Base-by-base conservation (phyloP, 2,888 invertebrate species). In the Ephialtes manifestator region DNA sequence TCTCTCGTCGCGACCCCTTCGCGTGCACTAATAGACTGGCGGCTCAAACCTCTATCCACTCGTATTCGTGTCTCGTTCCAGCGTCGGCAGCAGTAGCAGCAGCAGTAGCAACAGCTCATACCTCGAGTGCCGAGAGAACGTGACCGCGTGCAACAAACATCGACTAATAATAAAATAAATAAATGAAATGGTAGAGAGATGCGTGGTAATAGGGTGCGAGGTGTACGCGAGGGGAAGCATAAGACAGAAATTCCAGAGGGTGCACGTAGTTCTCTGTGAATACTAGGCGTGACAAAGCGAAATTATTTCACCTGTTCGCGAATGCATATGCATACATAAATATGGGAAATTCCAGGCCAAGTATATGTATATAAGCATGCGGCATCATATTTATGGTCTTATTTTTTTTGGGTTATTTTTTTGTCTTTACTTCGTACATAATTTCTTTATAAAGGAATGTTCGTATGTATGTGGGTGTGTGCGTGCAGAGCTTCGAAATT, bases 281-380 rank as follows among this genome's bases (percentile, higher is more conserved):
- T 78, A 43, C 13, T 11, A 46, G 58, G 28, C 71, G 72, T 79
- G 67, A 85, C 85, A 82, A 82, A 80, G 82, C 71, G 75, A 76
- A 76, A 85, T 85, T 85, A 82, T 85, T 85, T 82, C 82, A 85
- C 85, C 85, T 85, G 85, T 28, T 76, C 76, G 35, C 82, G 71
- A 76, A 80, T 68, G 82, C 78, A 71, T 20, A 39, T 63, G 60
- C 48, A 71, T 72, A n/a, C 8, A 63, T 48, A 13, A 53, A 20
- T 48, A 68, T 51, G 39, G 65, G 20, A 20, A 20, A 20, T 43
- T 65, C 18, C 20, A 4, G 39, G 39, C n/a, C 24, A 58, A 58
- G 28, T 24, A 11, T 11, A 55, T 10, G 8, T 55, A 28, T 53
- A 2, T 7, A 1, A 4, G 51, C 18, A 51, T 10, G 53, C 53